phyloP scores from a whole-genome alignment of 2,113 vertebrate genomes.

The Microtus oregoni region DNA sequence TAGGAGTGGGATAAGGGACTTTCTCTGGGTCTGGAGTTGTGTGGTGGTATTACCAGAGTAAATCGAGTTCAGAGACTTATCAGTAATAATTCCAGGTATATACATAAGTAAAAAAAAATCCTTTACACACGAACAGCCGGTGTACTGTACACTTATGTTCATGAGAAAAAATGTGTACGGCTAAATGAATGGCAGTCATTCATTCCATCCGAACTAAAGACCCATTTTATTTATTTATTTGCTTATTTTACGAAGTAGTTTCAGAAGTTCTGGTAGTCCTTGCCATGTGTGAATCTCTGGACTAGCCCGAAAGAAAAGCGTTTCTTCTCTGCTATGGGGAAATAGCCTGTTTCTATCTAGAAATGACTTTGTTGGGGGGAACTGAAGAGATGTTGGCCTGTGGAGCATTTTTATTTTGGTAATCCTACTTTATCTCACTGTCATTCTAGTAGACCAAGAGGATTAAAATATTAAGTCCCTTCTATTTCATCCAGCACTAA shows the following conservation, averaged over 20 bases:
- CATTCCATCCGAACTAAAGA: background rate
- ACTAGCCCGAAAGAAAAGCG: background rate
- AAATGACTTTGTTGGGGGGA: background rate
- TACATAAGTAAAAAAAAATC: background rate
- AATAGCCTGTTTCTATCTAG: background rate
- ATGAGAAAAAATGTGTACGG: background rate
- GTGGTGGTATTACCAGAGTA: background rate
- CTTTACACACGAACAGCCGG: background rate
- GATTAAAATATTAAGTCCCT: constrained; percentile 51
- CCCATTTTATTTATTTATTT: background rate
- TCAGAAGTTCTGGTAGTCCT: background rate
- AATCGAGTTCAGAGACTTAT: background rate
- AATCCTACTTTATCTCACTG: constrained; percentile 16
- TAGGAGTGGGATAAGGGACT: background rate
- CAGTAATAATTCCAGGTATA: background rate
- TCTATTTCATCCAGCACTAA: background rate
- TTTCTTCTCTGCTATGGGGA: background rate
- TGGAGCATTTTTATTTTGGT: background rate
- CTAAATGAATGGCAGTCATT: background rate
- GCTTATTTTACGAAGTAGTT: background rate
- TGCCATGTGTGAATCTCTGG: background rate
- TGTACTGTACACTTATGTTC: background rate
- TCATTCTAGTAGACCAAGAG: constrained; percentile 4
- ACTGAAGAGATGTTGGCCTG: background rate
- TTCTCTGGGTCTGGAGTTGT: background rate